phyloP scores from a whole-genome alignment of 1,140 invertebrate genomes.

The Geopemphigus sp. region DNA sequence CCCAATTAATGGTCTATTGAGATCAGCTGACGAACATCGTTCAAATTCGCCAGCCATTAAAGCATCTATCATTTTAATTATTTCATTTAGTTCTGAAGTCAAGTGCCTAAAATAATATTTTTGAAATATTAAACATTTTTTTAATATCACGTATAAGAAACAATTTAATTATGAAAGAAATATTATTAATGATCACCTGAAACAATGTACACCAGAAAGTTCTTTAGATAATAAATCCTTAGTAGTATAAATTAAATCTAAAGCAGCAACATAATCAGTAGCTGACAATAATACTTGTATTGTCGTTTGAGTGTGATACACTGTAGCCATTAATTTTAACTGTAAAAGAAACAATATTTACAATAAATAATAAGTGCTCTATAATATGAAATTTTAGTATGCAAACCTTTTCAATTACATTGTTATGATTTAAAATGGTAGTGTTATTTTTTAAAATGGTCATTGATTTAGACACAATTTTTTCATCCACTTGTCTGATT shows the following conservation, averaged over 20 bases:
- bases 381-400: slow-evolving; percentile 2
- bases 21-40: slow-evolving; percentile 83
- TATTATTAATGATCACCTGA: slow-evolving; percentile 61
- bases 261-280: slow-evolving; percentile 94
- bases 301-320: slow-evolving; percentile 96
- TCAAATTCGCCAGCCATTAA: slow-evolving; percentile 96
- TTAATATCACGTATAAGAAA: background rate
- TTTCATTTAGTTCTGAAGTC: slow-evolving; percentile 92
- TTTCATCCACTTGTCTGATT: slow-evolving; percentile 32
- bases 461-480: slow-evolving; percentile 21
- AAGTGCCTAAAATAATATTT: slow-evolving; percentile 88
- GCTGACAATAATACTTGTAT: slow-evolving; percentile 92
- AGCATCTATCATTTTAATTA: slow-evolving; percentile 93
- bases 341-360: slow-evolving; percentile 55
- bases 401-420: slow-evolving; percentile 28
- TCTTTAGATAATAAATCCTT: slow-evolving; percentile 90
- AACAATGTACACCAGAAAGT: slow-evolving; percentile 86
- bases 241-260: slow-evolving; percentile 94
- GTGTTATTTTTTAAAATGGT: slow-evolving; percentile 39
- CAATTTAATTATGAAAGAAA: background rate
- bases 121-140: slow-evolving; percentile 55
- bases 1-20: slow-evolving; percentile 78
- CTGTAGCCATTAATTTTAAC: slow-evolving; percentile 88
- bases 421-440: slow-evolving; percentile 18
- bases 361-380: background rate